phyloP scores from a whole-genome alignment of 2,797 vertebrate genomes.

The Enteromius unitaeniatus region DNA sequence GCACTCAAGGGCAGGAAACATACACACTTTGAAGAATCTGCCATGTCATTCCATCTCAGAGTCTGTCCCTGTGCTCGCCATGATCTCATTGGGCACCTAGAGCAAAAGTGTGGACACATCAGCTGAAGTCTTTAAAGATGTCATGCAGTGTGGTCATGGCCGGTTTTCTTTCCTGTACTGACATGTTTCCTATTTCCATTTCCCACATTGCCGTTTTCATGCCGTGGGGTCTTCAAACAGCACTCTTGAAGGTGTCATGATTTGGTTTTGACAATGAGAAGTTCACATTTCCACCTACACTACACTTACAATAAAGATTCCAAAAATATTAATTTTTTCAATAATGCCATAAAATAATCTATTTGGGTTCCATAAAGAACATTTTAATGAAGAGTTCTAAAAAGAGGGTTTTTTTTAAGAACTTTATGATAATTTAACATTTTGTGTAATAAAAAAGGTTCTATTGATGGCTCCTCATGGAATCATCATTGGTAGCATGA shows the following conservation, averaged over 20 bases:
- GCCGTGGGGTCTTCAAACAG: not conserved
- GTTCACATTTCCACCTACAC: not conserved
- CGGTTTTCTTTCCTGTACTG: conserved; percentile 5
- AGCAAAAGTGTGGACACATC: conserved; percentile 18
- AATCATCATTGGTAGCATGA: not conserved
- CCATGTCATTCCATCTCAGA: conserved; percentile 45
- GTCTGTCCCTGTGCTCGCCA: conserved; percentile 5
- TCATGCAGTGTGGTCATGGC: not conserved
- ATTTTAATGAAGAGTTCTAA: not conserved
- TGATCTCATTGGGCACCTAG: conserved; percentile 34
- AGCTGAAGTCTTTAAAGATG: conserved; percentile 20
- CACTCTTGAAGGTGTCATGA: not conserved
- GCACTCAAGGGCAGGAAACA: conserved; percentile 60
- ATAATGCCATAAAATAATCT: not conserved
- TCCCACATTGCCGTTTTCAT: not conserved
- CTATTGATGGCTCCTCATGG: not conserved
- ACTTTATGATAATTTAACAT: not conserved
- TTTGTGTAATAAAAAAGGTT: not conserved
- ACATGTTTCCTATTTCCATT: conserved; percentile 6
- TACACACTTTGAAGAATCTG: conserved; percentile 41
- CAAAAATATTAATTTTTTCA: not conserved
- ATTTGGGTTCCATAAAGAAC: not conserved
- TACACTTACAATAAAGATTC: not conserved
- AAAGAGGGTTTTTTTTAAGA: not conserved
- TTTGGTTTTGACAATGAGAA: not conserved